Percentiles rank a stretch among this genome's conserved stretches.
These are phyloP conservation scores for Drosophila prosaltans DNA, from an alignment of 1,140 invertebrate genomes.

Conservation along the genomic window DNA sequence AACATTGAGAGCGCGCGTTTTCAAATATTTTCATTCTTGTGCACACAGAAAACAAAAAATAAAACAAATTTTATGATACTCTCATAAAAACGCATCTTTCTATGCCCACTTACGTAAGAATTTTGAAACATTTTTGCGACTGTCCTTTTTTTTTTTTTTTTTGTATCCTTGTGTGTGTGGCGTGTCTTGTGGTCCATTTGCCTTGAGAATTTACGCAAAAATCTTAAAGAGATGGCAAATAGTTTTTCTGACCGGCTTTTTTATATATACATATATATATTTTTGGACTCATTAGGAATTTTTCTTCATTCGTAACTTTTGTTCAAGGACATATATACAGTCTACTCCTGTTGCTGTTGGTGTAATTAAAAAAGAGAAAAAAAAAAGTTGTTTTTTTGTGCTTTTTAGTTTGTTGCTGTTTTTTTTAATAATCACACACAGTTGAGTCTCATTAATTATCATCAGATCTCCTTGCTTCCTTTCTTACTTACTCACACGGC, in stretches of 20 bases:
- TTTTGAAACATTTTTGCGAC: constrained; percentile 53
- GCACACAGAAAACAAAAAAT: constrained; percentile 13
- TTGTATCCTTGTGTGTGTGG: constrained; percentile 21
- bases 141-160: constrained; percentile 18
- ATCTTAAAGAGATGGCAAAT: constrained; percentile 31
- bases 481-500: constrained; percentile 4
- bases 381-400: neutral
- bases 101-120: constrained; percentile 72
- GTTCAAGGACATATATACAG: constrained; percentile 51
- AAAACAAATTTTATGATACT: constrained; percentile 68
- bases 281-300: constrained; percentile 65
- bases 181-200: neutral
- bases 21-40: constrained; percentile 53
- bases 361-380: constrained; percentile 61
- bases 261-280: constrained; percentile 35
- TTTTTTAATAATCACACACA: constrained; percentile 74
- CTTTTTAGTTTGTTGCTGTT: too few species aligned
- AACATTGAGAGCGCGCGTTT: constrained; percentile 77
- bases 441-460: constrained; percentile 68
- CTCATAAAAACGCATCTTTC: constrained; percentile 55
- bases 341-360: constrained; percentile 7
- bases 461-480: constrained; percentile 3
- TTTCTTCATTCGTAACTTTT: neutral
- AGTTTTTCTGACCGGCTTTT: constrained; percentile 25
- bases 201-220: constrained; percentile 78